These are phyloP conservation scores for Halocynthia aurantium DNA, from an alignment of 23 tunicate genomes.

Conservation along the genomic window DNA sequence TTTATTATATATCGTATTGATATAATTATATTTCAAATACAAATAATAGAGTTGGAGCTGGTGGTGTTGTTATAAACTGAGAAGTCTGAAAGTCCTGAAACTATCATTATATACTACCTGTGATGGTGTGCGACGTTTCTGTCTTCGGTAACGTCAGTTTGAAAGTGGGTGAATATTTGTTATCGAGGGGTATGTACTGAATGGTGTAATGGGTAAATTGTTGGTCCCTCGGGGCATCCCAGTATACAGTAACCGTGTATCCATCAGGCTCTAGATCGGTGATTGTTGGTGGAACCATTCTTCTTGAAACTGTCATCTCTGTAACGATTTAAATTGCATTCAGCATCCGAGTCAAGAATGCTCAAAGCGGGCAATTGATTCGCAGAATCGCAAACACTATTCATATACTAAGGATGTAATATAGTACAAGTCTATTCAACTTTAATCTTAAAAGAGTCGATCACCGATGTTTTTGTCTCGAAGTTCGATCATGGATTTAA, in stretches of 20 bases:
- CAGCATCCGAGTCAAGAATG: background rate
- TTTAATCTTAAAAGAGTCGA: too few species aligned
- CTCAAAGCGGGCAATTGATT: background rate
- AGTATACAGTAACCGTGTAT: slow-evolving; percentile 1
- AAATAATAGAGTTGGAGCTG: too few species aligned
- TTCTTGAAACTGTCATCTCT: background rate
- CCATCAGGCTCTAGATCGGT: background rate
- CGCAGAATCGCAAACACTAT: background rate
- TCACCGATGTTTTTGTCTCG: too few species aligned
- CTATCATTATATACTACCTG: background rate
- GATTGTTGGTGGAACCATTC: background rate
- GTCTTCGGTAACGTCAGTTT: background rate
- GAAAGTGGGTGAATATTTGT: background rate
- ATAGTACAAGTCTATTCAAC: too few species aligned
- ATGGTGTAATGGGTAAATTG: background rate
- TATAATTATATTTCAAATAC: too few species aligned
- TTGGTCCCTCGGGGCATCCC: background rate
- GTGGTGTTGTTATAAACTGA: too few species aligned
- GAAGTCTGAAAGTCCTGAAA: too few species aligned
- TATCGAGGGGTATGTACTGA: background rate
- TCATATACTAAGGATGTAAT: background rate
- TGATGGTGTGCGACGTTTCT: background rate
- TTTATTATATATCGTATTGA: too few species aligned
- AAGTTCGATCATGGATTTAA: too few species aligned
- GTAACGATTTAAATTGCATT: background rate